phyloP scores from a whole-genome alignment of 37 sponge, comb jelly and placozoan genomes.

The Chondrilla cf. caribensis region DNA sequence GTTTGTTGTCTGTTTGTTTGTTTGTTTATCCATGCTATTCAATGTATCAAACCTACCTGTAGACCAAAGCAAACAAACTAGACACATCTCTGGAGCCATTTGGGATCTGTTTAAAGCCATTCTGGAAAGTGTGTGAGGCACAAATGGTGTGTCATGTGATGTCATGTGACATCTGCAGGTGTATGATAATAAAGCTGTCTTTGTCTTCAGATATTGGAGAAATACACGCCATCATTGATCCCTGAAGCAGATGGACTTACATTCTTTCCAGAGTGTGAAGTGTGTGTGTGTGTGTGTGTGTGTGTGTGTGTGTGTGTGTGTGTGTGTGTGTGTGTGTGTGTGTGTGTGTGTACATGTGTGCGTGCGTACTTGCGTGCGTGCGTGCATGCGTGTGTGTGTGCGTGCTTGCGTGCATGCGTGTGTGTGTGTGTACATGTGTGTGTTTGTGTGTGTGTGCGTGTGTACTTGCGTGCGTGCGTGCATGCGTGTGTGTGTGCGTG shows the following conservation, averaged over 20 bases:
- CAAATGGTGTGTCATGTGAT: slow-evolving; percentile 30
- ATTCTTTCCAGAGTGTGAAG: slow-evolving; percentile 72
- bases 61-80: slow-evolving; percentile 48
- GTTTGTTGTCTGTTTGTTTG: too few species aligned
- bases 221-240: slow-evolving; percentile 59
- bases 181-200: too few species aligned
- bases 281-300: slow-evolving; percentile 33
- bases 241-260: slow-evolving; percentile 93
- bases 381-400: too few species aligned
- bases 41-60: neutral
- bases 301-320: slow-evolving; percentile 19
- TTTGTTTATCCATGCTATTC: neutral
- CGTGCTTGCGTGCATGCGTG: too few species aligned
- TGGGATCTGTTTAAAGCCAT: slow-evolving; percentile 70
- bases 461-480: too few species aligned
- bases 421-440: too few species aligned
- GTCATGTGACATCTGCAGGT: neutral
- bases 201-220: slow-evolving; percentile 73
- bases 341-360: too few species aligned
- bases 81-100: slow-evolving; percentile 85
- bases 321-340: too few species aligned
- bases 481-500: too few species aligned
- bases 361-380: too few species aligned
- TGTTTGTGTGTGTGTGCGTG: too few species aligned
- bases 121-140: slow-evolving; percentile 71